Percentiles rank a stretch among this genome's conserved stretches.
These are phyloP conservation scores for Enteromius afrohamiltoni DNA, from an alignment of 2,797 vertebrate species.

Conservation along the genomic window DNA sequence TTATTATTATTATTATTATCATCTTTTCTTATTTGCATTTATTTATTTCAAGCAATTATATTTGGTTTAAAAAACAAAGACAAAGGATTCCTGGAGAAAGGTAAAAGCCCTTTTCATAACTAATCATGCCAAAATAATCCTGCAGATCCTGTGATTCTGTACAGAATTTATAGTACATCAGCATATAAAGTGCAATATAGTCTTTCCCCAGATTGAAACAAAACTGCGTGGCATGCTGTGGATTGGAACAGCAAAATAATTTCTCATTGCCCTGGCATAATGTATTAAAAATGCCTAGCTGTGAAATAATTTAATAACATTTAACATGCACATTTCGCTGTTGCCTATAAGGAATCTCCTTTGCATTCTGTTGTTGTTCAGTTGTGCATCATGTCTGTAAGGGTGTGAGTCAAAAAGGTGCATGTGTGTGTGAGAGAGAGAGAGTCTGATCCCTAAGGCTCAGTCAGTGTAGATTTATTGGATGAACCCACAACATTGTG, in stretches of 20 bases:
- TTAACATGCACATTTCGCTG: constrained; percentile 12
- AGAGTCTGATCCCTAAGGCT: constrained; percentile 71
- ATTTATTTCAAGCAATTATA: background rate
- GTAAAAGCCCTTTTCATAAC: background rate
- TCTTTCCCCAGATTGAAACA: constrained; percentile 15
- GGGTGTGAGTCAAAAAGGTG: constrained; percentile 46
- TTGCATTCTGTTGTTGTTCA: background rate
- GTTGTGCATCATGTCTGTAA: constrained; percentile 47
- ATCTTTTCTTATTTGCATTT: background rate
- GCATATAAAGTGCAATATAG: constrained; percentile 28
- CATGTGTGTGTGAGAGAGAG: constrained; percentile 33
- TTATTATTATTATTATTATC: no score
- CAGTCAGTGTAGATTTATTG: constrained; percentile 66
- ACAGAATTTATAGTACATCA: constrained; percentile 28
- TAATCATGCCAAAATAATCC: constrained; percentile 5
- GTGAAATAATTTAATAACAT: constrained; percentile 21
- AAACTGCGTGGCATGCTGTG: constrained; percentile 17
- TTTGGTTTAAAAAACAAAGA: background rate
- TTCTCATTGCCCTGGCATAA: constrained; percentile 9
- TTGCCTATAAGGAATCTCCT: background rate
- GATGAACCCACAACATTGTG: constrained; percentile 68
- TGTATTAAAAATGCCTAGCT: constrained; percentile 30
- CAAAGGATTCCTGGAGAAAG: background rate
- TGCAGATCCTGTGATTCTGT: constrained; percentile 18
- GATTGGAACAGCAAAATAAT: constrained; percentile 15